Base-by-base conservation (phyloP, 2,797 vertebrate genomes). In the Lycodopsis pacificus region DNA sequence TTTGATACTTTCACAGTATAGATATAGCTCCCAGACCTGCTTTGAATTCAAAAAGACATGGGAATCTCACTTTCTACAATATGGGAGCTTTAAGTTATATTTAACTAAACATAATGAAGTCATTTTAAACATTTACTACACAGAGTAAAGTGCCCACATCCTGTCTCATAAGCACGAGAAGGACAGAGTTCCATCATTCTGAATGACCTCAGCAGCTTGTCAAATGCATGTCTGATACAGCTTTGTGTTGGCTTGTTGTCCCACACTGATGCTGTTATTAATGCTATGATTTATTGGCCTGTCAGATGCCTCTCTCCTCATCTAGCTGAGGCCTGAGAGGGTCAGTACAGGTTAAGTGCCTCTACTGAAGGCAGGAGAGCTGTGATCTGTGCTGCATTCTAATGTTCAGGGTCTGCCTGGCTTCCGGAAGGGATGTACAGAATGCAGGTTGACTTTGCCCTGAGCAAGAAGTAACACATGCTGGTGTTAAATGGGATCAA, bases 261-360 rank as follows among this genome's bases (percentile, higher is more conserved):
- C 42, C 62, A 34, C 42, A 36, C 42, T 69, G 68, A 65, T 74
- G 53, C 77, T 65, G 58, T 88, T 86, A 85, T 89, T 88, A 89
- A 77, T 66, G 65, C 68, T 73, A 80, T 86, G 87, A 91, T 90
- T 84, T 86, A 88, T 81, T 73, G 68, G 71, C 54, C 34, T 78
- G 86, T 89, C 83, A 73, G 51, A 76, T 68, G 71, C 76, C 67
- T 73, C 73, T 75, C 81, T 75, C 81, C 81, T 90, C 84, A 70
- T 90, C 76, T 75, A 44, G 30, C 62, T 54, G 76, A 73, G 59
- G 62, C 77, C 59, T 57, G 67, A 73, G 62, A 65, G 71, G 70
- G 80, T 86, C 82, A 40, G 70, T 2, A 64, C 38, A 77, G 89
- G 89, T 92, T 89, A 92, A 89, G 83, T 88, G 81, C 46, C 63